Evolutionary conservation across 2,888 invertebrate species (phyloP), one percentile per base, ranked within the genome.

Genomic region (Timandra comae): DNA sequence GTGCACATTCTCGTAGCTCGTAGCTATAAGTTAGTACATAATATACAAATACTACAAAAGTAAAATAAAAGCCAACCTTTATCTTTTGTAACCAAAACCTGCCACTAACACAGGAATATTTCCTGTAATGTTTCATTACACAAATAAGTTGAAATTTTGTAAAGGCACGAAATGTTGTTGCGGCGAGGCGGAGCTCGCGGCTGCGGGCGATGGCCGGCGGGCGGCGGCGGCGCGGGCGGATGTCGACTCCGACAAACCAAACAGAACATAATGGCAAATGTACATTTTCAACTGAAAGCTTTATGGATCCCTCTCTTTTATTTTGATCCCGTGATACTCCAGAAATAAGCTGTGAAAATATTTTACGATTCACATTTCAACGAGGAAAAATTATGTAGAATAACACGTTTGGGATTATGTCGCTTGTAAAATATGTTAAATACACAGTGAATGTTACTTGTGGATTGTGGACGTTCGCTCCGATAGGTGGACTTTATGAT

Each of bases 241-340:
- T 24, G 43, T 43, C 45, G 43, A 39, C 35, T 38, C 31, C 38
- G 40, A 36, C 52, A 52, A 58, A 44, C 45, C 46, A 56, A 62
- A 61, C 48, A 54, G 40, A 56, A 52, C 54, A 49, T 58, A 53
- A 58, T 53, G 38, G 42, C 30, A 42, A 48, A 52, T 46, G 41
- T 54, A 56, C 48, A 52, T 54, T 61, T 52, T 50, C 34, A 40
- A 45, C 44, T 38, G 45, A 44, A 47, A 46, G 38, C 38, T 49
- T 52, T 52, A 48, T 42, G 35, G 32, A 41, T 41, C 21, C 30
- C 28, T 41, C 29, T 43, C 40, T 42, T 44, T 46, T 44, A 43
- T 47, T 45, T 38, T 34, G 26, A 39, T 42, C 30, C 30, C 9
- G 24, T 12, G 27, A 34, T 41, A 30, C 23, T 31, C 8, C 7